Evolutionary conservation across 2,888 invertebrate genomes (phyloP), one percentile per base, ranked within the genome.

Genomic region (Leucophenga maculata): DNA sequence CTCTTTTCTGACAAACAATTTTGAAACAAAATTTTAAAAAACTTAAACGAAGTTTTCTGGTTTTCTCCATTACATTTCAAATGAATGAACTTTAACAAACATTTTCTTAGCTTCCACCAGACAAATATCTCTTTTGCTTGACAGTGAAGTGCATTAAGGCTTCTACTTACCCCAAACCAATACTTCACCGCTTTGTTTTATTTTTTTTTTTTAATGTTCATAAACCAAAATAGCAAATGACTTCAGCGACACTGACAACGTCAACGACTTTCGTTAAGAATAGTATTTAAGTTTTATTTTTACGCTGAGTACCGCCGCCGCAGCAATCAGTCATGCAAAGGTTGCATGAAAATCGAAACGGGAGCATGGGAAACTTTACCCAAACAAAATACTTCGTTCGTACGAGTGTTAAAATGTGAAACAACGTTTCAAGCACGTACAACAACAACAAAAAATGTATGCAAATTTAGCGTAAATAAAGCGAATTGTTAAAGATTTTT

Each of bases 251-350:
- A 78, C 78, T 75, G 77, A 78, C 80, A 80, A 79, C 65, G 72
- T 57, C 72, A 76, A 76, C 75, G 75, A 74, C 74, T 78, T 78
- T 71, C 69, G 70, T 55, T 62, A 60, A 60, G 26, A 60, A 59
- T 32, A 31, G 44, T 39, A 60, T 16, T 31, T 18, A 75, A 74
- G 71, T 66, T 70, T 72, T 69, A 72, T 73, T 72, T 74, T 74
- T 46, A 65, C 67, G 72, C 69, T 72, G 71, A 60, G 67, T n/a
- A 26, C 3, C 26, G 4, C 26, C 26, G 26, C 26, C 65, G 77
- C 74, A 74, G 74, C 73, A 78, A 79, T 81, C 79, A 80, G 72
- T 80, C 79, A 80, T 75, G 72, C 82, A 81, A 80, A 80, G 79
- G 79, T 80, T 18, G n/a, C 31, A 57, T 57, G 26, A 57, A 78